Evolutionary conservation across 2,113 vertebrate species (phyloP).

Genomic region (Acinonyx jubatus): DNA sequence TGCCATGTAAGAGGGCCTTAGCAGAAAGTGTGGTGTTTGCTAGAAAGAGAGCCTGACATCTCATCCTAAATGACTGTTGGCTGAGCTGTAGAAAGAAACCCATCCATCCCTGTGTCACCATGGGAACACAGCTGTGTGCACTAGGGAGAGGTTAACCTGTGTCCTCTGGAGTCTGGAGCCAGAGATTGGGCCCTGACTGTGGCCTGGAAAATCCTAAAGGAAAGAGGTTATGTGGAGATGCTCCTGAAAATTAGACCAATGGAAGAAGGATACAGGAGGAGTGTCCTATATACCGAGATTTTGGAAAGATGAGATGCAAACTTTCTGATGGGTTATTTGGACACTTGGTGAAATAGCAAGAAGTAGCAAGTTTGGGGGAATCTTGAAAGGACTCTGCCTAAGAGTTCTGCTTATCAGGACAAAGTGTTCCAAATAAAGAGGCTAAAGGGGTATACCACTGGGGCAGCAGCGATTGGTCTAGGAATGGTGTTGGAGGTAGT

Average conservation of each 20-base stretch:
- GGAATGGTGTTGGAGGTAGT: neutral
- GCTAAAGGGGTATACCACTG: neutral
- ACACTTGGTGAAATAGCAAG: neutral
- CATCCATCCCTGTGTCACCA: neutral
- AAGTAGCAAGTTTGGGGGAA: neutral
- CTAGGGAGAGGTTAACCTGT: neutral
- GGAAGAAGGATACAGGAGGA: neutral
- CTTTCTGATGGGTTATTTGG: neutral
- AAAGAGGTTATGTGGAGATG: neutral
- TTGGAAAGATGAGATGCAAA: neutral
- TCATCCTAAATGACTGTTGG: neutral
- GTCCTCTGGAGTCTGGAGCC: neutral
- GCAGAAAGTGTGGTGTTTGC: neutral
- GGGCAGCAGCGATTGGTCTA: neutral
- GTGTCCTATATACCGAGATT: neutral
- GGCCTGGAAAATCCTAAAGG: neutral
- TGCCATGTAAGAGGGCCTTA: neutral
- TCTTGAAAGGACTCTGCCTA: neutral
- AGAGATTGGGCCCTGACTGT: neutral
- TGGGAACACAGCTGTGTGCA: neutral
- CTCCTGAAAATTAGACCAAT: neutral
- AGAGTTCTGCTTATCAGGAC: neutral
- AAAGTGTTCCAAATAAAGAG: neutral
- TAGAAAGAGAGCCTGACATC: neutral
- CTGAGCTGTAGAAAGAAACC: neutral